Base-by-base conservation (phyloP, 1,140 invertebrate species). In the Danaus melanippus region DNA sequence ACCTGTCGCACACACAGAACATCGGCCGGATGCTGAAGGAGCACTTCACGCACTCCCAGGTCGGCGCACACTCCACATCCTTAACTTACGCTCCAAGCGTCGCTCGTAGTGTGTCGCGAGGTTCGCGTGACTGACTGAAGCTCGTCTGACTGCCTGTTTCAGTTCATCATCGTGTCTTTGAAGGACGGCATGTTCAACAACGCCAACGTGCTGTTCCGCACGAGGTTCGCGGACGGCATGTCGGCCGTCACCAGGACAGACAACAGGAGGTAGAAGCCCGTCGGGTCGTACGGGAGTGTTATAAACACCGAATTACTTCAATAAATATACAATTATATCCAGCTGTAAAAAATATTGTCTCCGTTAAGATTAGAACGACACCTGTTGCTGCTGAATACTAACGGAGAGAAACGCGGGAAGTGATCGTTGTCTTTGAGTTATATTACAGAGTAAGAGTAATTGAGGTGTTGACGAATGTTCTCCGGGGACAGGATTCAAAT, bases 151-250 rank as follows among this genome's bases (percentile, higher is more conserved):
- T n/a, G 12, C 43, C 60, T 71, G 63, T 88, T 92, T 46, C 90
- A 99, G 92, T 99, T 99, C 83, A 96, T 99, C 67, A 93, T 99
- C 57, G 98, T 99, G 0, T 99, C 98, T 0, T 89, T 99, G 10
- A 99, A 99, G 85, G 97, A 99, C 87, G 98, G 98, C 21, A 99
- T 99, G 95, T 99, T 99, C 85, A 98, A 96, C 80, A 99, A 99
- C 88, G 98, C 98, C 0, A 99, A 99, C 88, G 97, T 99, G 21
- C 82, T 99, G 12, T 99, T 97, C 88, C 93, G 94, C 52, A 99
- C 98, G 0, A 92, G 93, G 69, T 99, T 99, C 84, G 91, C 96
- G 15, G 97, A 99, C 87, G 98, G 98, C 42, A 95, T 97, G 87
- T 99, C 98, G 0, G 92, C 92, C 8, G 93, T 99, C 11, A 90